Conservation (phyloP, 1,140 invertebrate species). For the Drosophila azteca region DNA sequence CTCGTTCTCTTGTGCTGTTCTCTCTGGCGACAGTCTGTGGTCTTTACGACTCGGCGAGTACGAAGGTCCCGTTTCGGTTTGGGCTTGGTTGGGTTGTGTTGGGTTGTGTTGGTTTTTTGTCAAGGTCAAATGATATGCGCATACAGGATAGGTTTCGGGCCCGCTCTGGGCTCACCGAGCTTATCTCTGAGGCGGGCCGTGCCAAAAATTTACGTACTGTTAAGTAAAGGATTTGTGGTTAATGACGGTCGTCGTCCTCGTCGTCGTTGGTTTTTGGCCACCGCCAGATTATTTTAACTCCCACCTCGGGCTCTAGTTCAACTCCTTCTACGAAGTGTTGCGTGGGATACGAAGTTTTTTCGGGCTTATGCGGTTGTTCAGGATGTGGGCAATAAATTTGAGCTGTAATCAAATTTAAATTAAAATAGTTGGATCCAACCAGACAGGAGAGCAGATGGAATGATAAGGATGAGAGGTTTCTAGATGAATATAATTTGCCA, state of each 20-base stretch:
- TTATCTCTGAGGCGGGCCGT: conserved; percentile 64
- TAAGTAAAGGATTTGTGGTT: conserved; percentile 81
- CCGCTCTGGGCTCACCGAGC: conserved; percentile 13
- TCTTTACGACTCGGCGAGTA: conserved; percentile 62
- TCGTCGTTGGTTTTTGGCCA: conserved; percentile 42
- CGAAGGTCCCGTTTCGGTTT: conserved; percentile 9
- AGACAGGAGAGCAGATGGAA: conserved; percentile 12
- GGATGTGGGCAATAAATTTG: conserved; percentile 74
- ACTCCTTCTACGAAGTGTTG: conserved; percentile 59
- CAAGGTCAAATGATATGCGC: conserved; percentile 77
- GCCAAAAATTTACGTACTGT: conserved; percentile 79
- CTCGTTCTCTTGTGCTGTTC: background rate
- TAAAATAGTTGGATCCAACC: conserved; percentile 49
- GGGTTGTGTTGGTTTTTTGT: conserved; percentile 36
- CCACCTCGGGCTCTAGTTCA: conserved; percentile 3
- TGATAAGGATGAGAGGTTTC: background rate
- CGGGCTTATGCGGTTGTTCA: conserved; percentile 17
- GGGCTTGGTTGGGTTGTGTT: no score
- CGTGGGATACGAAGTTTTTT: conserved; percentile 9
- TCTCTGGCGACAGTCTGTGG: conserved; percentile 64
- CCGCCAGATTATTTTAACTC: conserved; percentile 38
- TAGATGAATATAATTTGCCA: no score
- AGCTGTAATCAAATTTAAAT: conserved; percentile 78
- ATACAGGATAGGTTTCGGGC: conserved; percentile 36
- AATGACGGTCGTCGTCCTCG: conserved; percentile 74